A percentile compares a stretch with the other conserved stretches of the same genome.
Evolutionary conservation across 2,113 vertebrate genomes (phyloP).

Genomic region (Probosciger aterrimus): DNA sequence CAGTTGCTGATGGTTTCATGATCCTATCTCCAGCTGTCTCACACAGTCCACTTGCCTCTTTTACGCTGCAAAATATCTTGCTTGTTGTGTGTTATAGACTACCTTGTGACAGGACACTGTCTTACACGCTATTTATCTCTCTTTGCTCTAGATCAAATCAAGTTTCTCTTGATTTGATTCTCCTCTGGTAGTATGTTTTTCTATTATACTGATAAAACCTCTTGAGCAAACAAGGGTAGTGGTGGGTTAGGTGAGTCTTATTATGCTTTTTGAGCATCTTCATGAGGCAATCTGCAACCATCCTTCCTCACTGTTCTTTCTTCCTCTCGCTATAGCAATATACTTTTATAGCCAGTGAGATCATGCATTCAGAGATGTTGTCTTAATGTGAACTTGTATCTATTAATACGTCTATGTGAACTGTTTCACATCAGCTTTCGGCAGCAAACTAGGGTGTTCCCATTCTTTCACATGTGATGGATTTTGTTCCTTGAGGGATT

Average conservation of each 20-base stretch:
- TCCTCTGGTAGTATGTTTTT: background rate
- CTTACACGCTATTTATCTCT: background rate
- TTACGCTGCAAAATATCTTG: background rate
- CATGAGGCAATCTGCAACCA: background rate
- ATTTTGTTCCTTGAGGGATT: background rate
- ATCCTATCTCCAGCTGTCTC: slow-evolving; percentile 30
- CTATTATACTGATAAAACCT: background rate
- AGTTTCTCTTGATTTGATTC: background rate
- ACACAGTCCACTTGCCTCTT: background rate
- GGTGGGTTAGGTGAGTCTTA: background rate
- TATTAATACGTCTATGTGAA: background rate
- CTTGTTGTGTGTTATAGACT: background rate
- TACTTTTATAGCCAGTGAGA: background rate
- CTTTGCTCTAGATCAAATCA: background rate
- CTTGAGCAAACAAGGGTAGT: background rate
- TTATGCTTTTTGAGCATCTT: background rate
- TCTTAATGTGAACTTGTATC: background rate
- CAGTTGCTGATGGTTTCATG: slow-evolving; percentile 45
- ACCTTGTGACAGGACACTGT: background rate
- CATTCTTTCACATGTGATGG: background rate
- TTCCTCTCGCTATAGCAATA: background rate
- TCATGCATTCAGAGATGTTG: slow-evolving; percentile 8
- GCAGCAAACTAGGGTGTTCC: background rate
- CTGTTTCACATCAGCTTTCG: background rate
- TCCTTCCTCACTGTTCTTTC: background rate